Conservation (phyloP, 2,113 vertebrate species). For the Gobius niger region DNA sequence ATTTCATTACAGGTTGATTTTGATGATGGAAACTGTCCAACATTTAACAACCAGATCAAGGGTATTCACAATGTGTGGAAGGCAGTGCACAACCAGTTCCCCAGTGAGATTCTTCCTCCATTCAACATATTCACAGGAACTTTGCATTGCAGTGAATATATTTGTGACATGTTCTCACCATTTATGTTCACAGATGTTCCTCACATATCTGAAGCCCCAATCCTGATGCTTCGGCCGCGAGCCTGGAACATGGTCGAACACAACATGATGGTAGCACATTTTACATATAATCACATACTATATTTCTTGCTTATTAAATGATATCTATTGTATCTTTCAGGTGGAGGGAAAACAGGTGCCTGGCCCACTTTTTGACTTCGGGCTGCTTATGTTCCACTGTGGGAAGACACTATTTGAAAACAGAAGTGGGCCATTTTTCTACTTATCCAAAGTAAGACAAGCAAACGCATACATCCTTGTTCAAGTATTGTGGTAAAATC, state of each 20-base stretch:
- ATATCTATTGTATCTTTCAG: conserved; percentile 42
- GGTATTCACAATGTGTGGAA: conserved; percentile 76
- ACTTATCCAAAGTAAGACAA: conserved; percentile 76
- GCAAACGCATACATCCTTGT: not conserved
- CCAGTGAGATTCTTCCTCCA: conserved; percentile 53
- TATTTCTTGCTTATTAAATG: too few species aligned
- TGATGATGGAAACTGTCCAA: conserved; percentile 81
- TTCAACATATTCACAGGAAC: not conserved
- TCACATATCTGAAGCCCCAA: conserved; percentile 72
- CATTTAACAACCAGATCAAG: conserved; percentile 79
- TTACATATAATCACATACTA: not conserved
- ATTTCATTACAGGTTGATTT: conserved; percentile 75
- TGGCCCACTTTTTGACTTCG: conserved; percentile 81
- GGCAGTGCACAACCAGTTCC: conserved; percentile 69
- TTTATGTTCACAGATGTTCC: conserved; percentile 62
- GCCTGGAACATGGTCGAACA: conserved; percentile 83
- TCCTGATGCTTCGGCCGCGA: conserved; percentile 81
- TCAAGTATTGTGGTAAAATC: not conserved
- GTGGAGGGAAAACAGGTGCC: conserved; percentile 77
- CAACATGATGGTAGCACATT: conserved; percentile 73
- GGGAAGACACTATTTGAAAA: conserved; percentile 70
- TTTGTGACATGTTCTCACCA: not conserved
- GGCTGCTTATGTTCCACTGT: conserved; percentile 79
- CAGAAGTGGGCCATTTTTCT: conserved; percentile 78
- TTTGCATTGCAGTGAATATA: not conserved